Evolutionary conservation across 2,797 vertebrate genomes (phyloP), one percentile per base, ranked within the genome.

Genomic region (Prionace glauca): DNA sequence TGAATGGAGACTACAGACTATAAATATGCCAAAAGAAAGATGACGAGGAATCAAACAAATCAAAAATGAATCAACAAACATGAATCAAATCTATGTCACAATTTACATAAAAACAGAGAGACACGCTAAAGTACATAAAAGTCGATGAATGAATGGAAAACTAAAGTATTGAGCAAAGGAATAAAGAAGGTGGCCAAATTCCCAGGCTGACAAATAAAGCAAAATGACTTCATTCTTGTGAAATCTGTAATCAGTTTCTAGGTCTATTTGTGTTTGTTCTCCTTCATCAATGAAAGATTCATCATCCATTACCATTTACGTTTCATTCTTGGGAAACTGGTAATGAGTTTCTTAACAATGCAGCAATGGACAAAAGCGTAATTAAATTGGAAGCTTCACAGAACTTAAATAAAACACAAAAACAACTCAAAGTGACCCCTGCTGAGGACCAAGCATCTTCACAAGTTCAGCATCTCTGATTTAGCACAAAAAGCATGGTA

Each of bases 261-360:
- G 45, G 93, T n/a, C 71, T 16, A 95, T 26, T 94, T 94, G 45
- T 50, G 14, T 60, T 95, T 95, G 72, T 50, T 77, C 29, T 95
- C 16, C 56, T 77, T 29, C 71, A 60, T 77, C 50, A 92, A 69
- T 69, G 69, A 72, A 50, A 69, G 72, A 29, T 74, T 74, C 24
- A 32, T n/a, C 45, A 9, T 10, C 14, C 26, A 77, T 77, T 77
- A 50, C 45, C 69, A 60, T 16, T 95, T 77, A 95, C 71, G 56
- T 77, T 77, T 74, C 77, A 77, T 74, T 95, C 71, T 77, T 60
- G 71, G 67, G 93, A 95, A 95, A 95, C 50, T 94, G 72, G 92
- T 72, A 94, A 94, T 45, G 32, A 95, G 93, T 95, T 95, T 77
- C 45, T 56, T 56, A 56, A 95, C 45, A 50, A 45, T 74, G 24